Evolutionary conservation across 2,888 invertebrate genomes (phyloP), one percentile per base, ranked within the genome.

Genomic region (Chaetoderma sp.): DNA sequence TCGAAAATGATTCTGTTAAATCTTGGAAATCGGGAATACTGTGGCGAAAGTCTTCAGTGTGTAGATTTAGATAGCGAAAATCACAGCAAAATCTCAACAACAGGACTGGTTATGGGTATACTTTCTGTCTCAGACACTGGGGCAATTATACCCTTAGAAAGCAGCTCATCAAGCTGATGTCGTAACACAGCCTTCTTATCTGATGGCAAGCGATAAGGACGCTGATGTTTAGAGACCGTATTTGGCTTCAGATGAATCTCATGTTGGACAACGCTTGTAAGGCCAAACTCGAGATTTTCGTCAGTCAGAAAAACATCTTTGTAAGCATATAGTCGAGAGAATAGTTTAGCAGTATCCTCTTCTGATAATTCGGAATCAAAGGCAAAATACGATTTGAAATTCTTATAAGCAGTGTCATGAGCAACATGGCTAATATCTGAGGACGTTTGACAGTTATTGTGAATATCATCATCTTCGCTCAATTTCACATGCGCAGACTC

Each of bases 101-200:
- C 62, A 16, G 59, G 62, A 42, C 67, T 64, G 4, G 70, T 64
- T 13, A 70, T 64, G 18, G 64, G 70, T 8, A 67, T 59, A 32
- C 57, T 39, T 36, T 67, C 64, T 8, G 32, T 47, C 1, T 58
- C 63, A n/a, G 57, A 28, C 10, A 70, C 70, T 32, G 70, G 54
- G 3, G 50, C 63, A 56, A 66, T 67, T 47, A 70, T 67, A 18
- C 59, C 61, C 47, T 70, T 66, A 10, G 45, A n/a, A 23, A 70
- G 50, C 10, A 70, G 36, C 47, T 70, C 62, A 23, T 67, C 25
- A 23, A 60, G 39, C 1, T 67, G 67, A 33, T 63, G 63, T 4
- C 63, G 33, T 8, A 67, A 50, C 8, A 63, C 49, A n/a, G 49
- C 58, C 8, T 32, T 25, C 16, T 65, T 65, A 25, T 60, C 60